These are phyloP conservation scores for Contarinia nasturtii DNA, from an alignment of 1,140 invertebrate genomes.

Conservation along the genomic window DNA sequence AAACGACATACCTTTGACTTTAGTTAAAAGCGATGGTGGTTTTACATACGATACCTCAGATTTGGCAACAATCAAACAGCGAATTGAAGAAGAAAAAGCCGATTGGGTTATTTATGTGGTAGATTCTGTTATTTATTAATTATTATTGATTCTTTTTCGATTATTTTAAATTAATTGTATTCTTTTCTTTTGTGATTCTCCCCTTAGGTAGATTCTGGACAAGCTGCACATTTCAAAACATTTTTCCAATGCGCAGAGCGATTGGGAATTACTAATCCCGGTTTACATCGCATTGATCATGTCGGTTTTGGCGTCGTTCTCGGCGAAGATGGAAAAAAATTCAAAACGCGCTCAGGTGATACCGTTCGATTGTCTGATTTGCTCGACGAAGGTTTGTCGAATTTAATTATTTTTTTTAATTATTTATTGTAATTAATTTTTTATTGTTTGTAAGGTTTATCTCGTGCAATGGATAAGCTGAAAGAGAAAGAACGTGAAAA, in stretches of 20 bases:
- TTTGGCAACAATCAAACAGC: constrained; percentile 76
- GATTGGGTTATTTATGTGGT: constrained; percentile 92
- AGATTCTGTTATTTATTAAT: too few relatives aligned
- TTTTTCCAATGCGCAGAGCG: constrained; percentile 51
- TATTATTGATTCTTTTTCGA: too few relatives aligned
- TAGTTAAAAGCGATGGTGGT: constrained; percentile 96
- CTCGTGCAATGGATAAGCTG: constrained; percentile 66
- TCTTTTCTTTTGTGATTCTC: too few relatives aligned
- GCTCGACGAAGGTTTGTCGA: constrained; percentile 80
- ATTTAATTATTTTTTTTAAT: too few relatives aligned
- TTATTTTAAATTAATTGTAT: too few relatives aligned
- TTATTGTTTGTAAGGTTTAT: too few relatives aligned
- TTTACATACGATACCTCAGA: constrained; percentile 99
- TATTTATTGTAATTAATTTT: too few relatives aligned
- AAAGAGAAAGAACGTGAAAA: constrained; percentile 81
- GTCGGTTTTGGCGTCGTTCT: constrained; percentile 93
- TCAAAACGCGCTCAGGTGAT: constrained; percentile 96
- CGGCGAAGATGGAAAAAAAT: constrained; percentile 98
- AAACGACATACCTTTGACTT: constrained; percentile 63
- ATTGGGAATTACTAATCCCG: constrained; percentile 45
- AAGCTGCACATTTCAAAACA: constrained; percentile 68
- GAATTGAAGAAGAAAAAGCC: constrained; percentile 71
- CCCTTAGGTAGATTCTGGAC: constrained; percentile 84
- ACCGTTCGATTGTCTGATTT: constrained; percentile 79
- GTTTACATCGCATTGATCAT: constrained; percentile 59